A percentile compares a stretch with the other conserved stretches of the same genome.
These are phyloP conservation scores for Myripristis jacobus DNA, from an alignment of 2,797 vertebrate species.

Conservation along the genomic window DNA sequence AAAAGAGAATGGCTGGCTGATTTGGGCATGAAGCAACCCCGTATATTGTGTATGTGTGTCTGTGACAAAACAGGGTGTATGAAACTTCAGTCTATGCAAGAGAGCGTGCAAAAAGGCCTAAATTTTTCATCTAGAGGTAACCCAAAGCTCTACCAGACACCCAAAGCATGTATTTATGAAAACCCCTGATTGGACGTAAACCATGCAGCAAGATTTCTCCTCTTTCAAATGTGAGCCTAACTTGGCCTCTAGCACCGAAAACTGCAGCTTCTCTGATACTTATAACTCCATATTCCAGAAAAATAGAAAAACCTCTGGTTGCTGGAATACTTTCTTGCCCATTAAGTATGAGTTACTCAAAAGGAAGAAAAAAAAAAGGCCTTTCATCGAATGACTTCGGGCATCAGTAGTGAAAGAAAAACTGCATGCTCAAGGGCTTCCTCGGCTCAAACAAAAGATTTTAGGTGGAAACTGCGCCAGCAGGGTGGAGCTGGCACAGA, in stretches of 20 bases:
- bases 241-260: background rate
- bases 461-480: background rate
- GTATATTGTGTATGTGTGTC: no score
- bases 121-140: no score
- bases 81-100: background rate
- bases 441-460: background rate
- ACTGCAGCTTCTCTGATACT: background rate
- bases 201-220: background rate
- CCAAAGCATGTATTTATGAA: no score
- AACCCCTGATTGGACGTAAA: background rate
- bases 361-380: background rate
- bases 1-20: no score
- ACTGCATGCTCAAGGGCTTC: background rate
- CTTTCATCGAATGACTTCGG: background rate
- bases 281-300: background rate
- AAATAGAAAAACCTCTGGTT: background rate
- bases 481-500: background rate
- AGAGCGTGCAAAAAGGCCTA: no score
- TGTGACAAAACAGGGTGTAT: no score
- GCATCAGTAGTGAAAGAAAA: background rate
- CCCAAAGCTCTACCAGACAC: no score
- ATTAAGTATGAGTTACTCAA: background rate
- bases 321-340: background rate
- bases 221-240: background rate
- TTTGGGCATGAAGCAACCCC: no score